Base-by-base conservation (phyloP, 2,888 invertebrate species). In the Ephialtes manifestator region DNA sequence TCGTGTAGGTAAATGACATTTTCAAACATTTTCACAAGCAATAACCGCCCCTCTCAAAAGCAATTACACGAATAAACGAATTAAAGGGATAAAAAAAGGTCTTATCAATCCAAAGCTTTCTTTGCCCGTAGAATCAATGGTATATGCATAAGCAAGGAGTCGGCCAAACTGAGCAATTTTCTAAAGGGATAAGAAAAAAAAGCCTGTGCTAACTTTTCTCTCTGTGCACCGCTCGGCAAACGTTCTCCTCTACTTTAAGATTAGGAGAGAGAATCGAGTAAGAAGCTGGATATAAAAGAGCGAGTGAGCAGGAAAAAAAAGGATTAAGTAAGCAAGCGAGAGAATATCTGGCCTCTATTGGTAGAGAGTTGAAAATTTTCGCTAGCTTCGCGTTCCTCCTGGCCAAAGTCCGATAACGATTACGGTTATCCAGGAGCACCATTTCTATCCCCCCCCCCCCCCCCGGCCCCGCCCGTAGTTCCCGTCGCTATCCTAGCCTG, bases 341-440 rank as follows among this genome's bases (percentile, higher is more conserved):
- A 75, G 74, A 74, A 68, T 70, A 78, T 28, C 68, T 43, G n/a
- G 55, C 53, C 51, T 63, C 53, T 55, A 68, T 74, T 74, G 53
- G 63, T 20, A 46, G 51, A 35, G 70, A 60, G 43, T 70, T 43
- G 74, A 24, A 76, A 58, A 76, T 76, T 85, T 85, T 82, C 75
- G 82, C 85, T 51, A 55, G 78, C 79, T 48, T 71, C 46, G 85
- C 85, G 63, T 70, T 79, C 70, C 82, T 70, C 63, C 48, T 78
- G 84, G 81, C 63, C 71, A 85, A 75, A 82, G 75, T 79, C 85
- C 85, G 85, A 85, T 85, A 85, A 82, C 82, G 85, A 85, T 82
- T 79, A 85, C 82, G 60, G 71, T 71, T 75, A 71, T 58, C 51
- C 58, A 81, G 60, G 48, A 48, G 71, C 48, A 51, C 35, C 35